Conservation (phyloP, 1,140 invertebrate species). For the Trichonephila clavipes region DNA sequence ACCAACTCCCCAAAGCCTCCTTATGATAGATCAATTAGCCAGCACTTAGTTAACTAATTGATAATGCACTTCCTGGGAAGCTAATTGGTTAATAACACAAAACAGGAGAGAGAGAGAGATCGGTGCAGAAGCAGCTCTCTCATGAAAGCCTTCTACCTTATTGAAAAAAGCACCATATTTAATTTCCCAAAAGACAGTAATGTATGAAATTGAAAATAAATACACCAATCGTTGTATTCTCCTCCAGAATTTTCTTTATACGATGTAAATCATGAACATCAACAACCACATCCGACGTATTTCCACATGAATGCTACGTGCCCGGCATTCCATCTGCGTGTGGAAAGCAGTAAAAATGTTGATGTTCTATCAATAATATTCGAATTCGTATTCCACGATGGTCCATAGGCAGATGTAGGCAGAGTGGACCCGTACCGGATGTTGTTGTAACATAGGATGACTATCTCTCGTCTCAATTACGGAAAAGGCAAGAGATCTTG, state of each 20-base stretch:
- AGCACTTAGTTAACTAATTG: not conserved
- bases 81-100: conserved; percentile 14
- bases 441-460: conserved; percentile 16
- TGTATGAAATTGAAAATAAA: not conserved
- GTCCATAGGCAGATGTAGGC: not conserved
- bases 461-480: conserved; percentile 2
- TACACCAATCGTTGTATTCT: not conserved
- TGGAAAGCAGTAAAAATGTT: not conserved
- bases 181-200: not conserved
- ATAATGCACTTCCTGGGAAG: not conserved
- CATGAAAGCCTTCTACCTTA: not conserved
- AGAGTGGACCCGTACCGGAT: not conserved
- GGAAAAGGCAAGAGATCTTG: conserved; percentile 18
- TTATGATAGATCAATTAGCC: not conserved
- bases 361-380: not conserved
- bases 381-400: not conserved
- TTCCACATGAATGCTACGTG: not conserved
- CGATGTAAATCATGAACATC: conserved; percentile 18
- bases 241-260: not conserved
- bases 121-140: not conserved
- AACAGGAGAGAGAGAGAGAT: not conserved
- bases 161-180: not conserved
- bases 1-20: not conserved
- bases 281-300: conserved; percentile 24
- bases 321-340: not conserved